Conservation (phyloP, 2,113 vertebrate species). For the Andinoacara biseriatus region DNA sequence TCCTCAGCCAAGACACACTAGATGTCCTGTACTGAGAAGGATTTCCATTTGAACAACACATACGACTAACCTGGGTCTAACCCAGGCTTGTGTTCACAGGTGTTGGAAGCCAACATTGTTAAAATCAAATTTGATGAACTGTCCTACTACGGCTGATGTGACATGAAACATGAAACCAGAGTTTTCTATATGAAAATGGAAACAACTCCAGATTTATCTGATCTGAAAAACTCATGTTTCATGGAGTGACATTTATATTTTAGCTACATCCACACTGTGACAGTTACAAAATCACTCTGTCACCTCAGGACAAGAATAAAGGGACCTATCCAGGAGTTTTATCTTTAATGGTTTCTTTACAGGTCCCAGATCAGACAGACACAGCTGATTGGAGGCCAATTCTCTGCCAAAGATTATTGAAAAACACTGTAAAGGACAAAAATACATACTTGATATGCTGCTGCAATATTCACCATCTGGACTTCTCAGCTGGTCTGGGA, state of each 20-base stretch:
- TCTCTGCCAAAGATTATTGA: neutral
- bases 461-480: too few relatives aligned
- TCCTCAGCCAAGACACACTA: rapidly evolving
- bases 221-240: neutral
- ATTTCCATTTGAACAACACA: neutral
- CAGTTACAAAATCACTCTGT: neutral
- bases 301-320: too few relatives aligned
- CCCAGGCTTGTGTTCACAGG: too few relatives aligned
- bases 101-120: too few relatives aligned
- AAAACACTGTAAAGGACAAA: too few relatives aligned
- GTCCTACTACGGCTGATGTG: neutral
- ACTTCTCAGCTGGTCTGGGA: too few relatives aligned
- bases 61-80: neutral
- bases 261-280: neutral
- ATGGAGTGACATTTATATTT: neutral
- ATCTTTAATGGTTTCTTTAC: neutral
- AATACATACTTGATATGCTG: too few relatives aligned
- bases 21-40: neutral
- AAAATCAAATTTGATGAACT: too few relatives aligned
- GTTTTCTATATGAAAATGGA: neutral
- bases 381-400: neutral
- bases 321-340: neutral
- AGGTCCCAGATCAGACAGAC: neutral
- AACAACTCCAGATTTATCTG: too few relatives aligned
- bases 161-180: neutral